phyloP scores from a whole-genome alignment of 2,888 invertebrate species.

The Melieria crassipennis region DNA sequence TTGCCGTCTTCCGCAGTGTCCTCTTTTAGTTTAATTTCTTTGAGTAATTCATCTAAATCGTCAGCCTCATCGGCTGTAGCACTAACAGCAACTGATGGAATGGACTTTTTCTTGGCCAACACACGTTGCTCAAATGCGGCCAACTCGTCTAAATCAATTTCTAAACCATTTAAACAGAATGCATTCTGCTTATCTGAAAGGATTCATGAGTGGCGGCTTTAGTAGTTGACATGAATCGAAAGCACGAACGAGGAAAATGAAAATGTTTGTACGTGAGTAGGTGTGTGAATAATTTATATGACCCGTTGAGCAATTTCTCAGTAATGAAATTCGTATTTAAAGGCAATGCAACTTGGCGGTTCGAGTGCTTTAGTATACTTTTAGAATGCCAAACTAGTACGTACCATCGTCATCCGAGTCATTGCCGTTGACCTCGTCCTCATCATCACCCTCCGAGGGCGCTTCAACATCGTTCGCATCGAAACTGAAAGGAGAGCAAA shows the following conservation, averaged over 20 bases:
- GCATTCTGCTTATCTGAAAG: constrained; percentile 62
- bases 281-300: too few species aligned
- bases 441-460: constrained; percentile 74
- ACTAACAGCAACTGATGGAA: not conserved
- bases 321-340: too few species aligned
- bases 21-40: constrained; percentile 58
- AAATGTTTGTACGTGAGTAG: too few species aligned
- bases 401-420: constrained; percentile 76
- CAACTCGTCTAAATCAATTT: constrained; percentile 66
- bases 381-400: too few species aligned
- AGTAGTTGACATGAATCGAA: too few species aligned
- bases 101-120: constrained; percentile 53
- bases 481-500: constrained; percentile 51
- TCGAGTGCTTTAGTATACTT: too few species aligned
- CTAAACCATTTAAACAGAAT: constrained; percentile 65
- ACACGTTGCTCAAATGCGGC: constrained; percentile 62
- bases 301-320: too few species aligned
- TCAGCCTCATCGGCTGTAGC: constrained; percentile 50
- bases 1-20: constrained; percentile 20
- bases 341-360: too few species aligned
- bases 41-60: constrained; percentile 65
- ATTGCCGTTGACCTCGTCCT: constrained; percentile 83
- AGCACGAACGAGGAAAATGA: not conserved
- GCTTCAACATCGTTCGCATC: constrained; percentile 64
- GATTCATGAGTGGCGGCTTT: constrained; percentile 12